Base-by-base conservation (phyloP, 2,113 vertebrate species). In the Shinisaurus crocodilurus region DNA sequence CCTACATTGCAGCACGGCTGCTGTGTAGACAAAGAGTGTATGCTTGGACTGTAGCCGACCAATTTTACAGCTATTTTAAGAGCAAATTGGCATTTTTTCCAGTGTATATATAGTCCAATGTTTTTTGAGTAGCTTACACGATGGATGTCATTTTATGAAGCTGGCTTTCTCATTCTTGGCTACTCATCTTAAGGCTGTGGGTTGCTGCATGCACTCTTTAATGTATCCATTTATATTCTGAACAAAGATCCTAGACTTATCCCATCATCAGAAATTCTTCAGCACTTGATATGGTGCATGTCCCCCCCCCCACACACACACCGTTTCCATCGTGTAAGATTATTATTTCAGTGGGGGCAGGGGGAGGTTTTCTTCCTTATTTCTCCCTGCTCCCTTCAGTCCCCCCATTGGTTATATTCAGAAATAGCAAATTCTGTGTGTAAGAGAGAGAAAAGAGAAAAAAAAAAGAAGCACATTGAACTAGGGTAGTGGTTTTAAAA, bases 141-240 rank as follows among this genome's bases (percentile, higher is more conserved):
- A 69, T 86, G 63, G 69, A 50, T 85, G 37, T 89, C 65, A 48
- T 57, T 79, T 91, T 37, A 85, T 74, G 86, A 40, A 89, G 82
- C 65, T 10, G 54, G 20, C 70, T 89, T 48, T 76, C 88, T 65
- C 40, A 37, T 77, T 83, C 37, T 79, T 84, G 15, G 37, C 82
- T 80, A 48, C 81, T 60, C 74, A n/a, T 70, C 75, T 72, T 40
- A 45, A 79, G 72, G 82, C 15, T 6, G 48, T 9, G 60, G 48
- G 40, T n/a, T 63, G 82, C 63, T 72, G 54, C 48, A 18, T 63
- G 15, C 40, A 48, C 29, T 43, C 87, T 85, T 85, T 89, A 86
- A 91, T 89, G 65, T 48, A 48, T 85, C 76, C 75, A 74, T 91
- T 91, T 89, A 89, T 91, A 86, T 89, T 89, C 82, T 23, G 75